Conservation (phyloP, 2,113 vertebrate species). For the Anser brachyrhynchus region DNA sequence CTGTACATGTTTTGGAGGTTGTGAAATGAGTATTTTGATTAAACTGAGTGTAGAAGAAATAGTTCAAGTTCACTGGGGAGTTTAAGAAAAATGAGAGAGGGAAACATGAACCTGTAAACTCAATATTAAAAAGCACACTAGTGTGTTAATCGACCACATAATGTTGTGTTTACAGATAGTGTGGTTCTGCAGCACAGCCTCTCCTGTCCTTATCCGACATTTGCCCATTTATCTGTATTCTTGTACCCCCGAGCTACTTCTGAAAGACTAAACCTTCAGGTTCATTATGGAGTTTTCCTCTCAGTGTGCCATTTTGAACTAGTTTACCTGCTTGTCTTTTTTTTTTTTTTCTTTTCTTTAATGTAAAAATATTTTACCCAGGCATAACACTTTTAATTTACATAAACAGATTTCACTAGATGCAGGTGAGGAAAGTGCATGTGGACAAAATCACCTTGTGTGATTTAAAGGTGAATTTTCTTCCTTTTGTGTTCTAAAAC, state of each 20-base stretch:
- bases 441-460: conserved; percentile 1
- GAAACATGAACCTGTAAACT: neutral
- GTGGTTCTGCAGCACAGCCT: neutral
- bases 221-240: neutral
- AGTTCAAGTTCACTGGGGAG: neutral
- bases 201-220: neutral
- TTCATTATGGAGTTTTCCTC: neutral
- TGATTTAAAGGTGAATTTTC: neutral
- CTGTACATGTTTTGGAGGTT: neutral
- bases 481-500: neutral
- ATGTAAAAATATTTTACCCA: neutral
- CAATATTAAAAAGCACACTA: neutral
- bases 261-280: neutral
- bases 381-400: neutral
- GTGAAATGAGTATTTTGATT: neutral
- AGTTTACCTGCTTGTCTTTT: neutral
- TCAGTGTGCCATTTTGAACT: neutral
- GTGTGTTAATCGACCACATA: neutral
- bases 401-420: neutral
- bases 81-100: neutral
- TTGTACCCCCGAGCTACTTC: neutral
- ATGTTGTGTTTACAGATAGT: fast-evolving
- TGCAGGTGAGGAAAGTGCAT: neutral
- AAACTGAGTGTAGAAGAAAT: conserved; percentile 1
- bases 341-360: neutral